A percentile compares a stretch with the other conserved stretches of the same genome.
Conservation (phyloP, 2,888 invertebrate genomes). For the Pimpla rufipes region DNA sequence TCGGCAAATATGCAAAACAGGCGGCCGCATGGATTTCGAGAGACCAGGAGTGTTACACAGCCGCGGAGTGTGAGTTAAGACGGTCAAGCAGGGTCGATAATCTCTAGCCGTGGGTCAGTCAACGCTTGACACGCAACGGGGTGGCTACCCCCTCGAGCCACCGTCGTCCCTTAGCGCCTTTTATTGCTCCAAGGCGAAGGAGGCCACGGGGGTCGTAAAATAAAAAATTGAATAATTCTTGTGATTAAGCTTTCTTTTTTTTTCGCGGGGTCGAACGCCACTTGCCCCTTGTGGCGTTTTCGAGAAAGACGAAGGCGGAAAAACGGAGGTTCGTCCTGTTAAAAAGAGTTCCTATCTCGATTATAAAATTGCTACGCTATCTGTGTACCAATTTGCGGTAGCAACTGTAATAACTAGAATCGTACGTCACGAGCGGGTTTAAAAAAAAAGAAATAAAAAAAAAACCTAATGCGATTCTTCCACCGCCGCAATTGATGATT, state of each 20-base stretch:
- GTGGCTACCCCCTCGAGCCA: conserved; percentile 51
- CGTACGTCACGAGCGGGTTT: background rate
- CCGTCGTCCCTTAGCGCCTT: conserved; percentile 29
- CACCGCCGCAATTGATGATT: background rate
- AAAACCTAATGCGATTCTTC: background rate
- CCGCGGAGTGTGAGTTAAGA: conserved; percentile 68
- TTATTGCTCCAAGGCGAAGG: conserved; percentile 58
- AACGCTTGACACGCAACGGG: conserved; percentile 74
- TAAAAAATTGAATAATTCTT: conserved; percentile 18
- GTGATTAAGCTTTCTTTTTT: conserved; percentile 4
- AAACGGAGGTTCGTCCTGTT: no score
- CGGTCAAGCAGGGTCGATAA: conserved; percentile 77
- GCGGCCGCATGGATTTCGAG: conserved; percentile 67
- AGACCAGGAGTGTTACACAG: conserved; percentile 63
- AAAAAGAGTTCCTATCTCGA: background rate
- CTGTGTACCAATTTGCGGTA: background rate
- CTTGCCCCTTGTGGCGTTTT: background rate
- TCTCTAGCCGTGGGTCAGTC: conserved; percentile 74
- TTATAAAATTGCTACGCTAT: no score
- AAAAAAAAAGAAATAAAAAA: background rate
- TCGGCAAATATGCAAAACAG: conserved; percentile 67
- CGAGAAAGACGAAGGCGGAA: background rate
- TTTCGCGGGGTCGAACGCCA: background rate
- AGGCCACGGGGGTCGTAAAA: conserved; percentile 56
- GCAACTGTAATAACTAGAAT: conserved; percentile 7